Conservation (phyloP, 2,797 vertebrate species). For the Rhynchotus rufescens region DNA sequence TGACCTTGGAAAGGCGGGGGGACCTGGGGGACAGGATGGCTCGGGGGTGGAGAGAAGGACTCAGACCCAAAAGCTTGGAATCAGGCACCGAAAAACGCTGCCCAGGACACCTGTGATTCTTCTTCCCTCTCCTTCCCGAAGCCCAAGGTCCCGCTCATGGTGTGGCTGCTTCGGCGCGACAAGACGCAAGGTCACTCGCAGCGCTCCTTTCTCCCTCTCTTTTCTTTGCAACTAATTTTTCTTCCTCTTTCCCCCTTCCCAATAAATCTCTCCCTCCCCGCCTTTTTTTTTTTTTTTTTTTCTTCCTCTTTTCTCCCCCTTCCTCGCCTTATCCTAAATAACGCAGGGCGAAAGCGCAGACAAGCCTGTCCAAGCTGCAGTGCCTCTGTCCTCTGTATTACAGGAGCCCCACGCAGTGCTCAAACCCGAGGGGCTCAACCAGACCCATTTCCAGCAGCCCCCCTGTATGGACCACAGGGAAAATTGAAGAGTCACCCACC, state of each 20-base stretch:
- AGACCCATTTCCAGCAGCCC: not conserved
- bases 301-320: not conserved
- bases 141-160: not conserved
- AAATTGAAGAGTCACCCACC: fast-evolving
- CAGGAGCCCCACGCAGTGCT: not conserved
- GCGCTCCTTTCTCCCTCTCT: not conserved
- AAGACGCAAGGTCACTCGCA: not conserved
- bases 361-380: fast-evolving
- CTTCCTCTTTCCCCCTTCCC: not conserved
- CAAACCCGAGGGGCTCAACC: fast-evolving
- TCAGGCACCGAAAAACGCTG: not conserved
- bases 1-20: conserved; percentile 39
- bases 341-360: not conserved
- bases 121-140: not conserved
- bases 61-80: not conserved
- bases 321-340: not conserved
- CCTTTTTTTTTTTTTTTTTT: not conserved
- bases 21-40: not conserved
- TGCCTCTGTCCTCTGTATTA: fast-evolving
- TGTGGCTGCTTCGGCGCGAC: not conserved
- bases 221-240: not conserved
- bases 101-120: conserved; percentile 38
- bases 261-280: not conserved
- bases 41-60: not conserved
- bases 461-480: too few species aligned